Conservation (phyloP, 2,113 vertebrate species). For the Gorilla gorilla region DNA sequence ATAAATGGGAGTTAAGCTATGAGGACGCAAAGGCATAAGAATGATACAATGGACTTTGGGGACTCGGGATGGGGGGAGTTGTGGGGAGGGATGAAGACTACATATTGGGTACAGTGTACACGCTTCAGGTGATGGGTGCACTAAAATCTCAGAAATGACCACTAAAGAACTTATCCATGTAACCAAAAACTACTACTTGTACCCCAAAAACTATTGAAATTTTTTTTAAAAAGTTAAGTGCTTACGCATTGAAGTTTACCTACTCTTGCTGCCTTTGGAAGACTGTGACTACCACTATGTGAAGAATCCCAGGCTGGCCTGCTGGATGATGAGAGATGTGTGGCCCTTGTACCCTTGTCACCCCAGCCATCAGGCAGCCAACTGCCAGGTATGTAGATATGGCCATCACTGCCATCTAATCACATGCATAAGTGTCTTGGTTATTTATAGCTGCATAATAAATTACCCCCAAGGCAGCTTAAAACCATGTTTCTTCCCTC, state of each 20-base stretch:
- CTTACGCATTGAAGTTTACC: not conserved
- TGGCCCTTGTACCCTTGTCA: not conserved
- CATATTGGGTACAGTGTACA: too few species aligned
- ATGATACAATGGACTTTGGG: too few species aligned
- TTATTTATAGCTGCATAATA: not conserved
- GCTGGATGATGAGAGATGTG: not conserved
- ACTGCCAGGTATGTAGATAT: not conserved
- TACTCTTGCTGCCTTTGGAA: not conserved
- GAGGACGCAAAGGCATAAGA: too few species aligned
- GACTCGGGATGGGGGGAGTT: too few species aligned
- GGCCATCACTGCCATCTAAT: not conserved
- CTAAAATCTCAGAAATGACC: too few species aligned
- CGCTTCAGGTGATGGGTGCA: too few species aligned
- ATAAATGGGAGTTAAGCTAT: too few species aligned
- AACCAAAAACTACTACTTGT: too few species aligned
- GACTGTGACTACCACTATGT: not conserved
- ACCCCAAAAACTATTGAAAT: too few species aligned
- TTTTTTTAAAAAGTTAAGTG: not conserved
- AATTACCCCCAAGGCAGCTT: constrained; percentile 4
- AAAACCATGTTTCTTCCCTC: not conserved
- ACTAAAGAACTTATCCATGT: too few species aligned
- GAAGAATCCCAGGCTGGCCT: not conserved
- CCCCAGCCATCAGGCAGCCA: not conserved
- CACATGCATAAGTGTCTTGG: not conserved
- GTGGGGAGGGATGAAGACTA: too few species aligned